Evolutionary conservation across 2,888 invertebrate species (phyloP).

Genomic region (Hydroisotoma schaefferi): DNA sequence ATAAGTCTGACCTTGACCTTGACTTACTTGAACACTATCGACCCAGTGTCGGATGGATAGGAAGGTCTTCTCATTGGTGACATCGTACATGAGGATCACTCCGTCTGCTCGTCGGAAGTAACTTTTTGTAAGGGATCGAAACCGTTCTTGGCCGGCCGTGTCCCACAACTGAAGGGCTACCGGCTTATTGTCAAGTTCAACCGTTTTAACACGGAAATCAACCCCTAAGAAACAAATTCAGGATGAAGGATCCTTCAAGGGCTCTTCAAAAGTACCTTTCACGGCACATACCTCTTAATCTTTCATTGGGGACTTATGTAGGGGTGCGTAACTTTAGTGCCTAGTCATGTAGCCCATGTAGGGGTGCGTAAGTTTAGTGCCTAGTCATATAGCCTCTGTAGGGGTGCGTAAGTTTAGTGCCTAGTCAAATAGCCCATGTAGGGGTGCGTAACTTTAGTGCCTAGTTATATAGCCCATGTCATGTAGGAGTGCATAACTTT

Average conservation of each 20-base stretch:
- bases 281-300: background rate
- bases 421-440: too few species aligned
- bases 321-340: too few species aligned
- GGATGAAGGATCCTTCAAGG: too few species aligned
- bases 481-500: too few species aligned
- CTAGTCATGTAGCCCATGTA: too few species aligned
- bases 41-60: conserved; percentile 61
- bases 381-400: too few species aligned
- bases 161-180: conserved; percentile 60
- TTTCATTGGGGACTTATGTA: background rate
- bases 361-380: too few species aligned
- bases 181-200: conserved; percentile 56
- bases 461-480: too few species aligned
- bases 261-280: too few species aligned
- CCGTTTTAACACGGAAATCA: conserved; percentile 59
- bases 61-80: conserved; percentile 60
- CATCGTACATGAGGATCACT: conserved; percentile 60
- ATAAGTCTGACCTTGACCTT: conserved; percentile 12
- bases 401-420: too few species aligned
- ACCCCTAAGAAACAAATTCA: conserved; percentile 52
- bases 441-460: too few species aligned
- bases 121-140: conserved; percentile 61
- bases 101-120: conserved; percentile 63
- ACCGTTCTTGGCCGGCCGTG: conserved; percentile 59
- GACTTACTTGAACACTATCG: conserved; percentile 57